phyloP scores from a whole-genome alignment of 1,140 invertebrate species.

The Macrocentrus cingulum region DNA sequence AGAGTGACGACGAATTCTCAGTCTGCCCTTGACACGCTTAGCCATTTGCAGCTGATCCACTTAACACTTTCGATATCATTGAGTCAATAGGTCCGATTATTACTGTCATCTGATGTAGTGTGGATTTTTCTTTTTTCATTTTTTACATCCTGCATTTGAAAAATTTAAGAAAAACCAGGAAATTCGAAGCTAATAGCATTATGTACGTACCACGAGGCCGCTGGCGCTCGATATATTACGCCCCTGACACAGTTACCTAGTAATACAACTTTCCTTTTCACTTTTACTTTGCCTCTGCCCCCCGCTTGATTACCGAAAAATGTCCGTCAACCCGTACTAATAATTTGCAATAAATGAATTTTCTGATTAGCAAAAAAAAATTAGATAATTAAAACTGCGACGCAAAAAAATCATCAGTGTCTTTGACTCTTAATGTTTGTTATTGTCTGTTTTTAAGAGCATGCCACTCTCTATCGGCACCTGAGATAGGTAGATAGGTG shows the following conservation, averaged over 20 bases:
- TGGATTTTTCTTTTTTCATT: background rate
- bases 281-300: slow-evolving; percentile 41
- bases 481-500: no score
- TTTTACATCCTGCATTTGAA: background rate
- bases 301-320: background rate
- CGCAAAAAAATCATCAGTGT: no score
- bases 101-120: background rate
- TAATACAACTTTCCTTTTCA: slow-evolving; percentile 48
- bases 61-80: slow-evolving; percentile 12
- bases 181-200: slow-evolving; percentile 14
- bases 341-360: no score
- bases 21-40: slow-evolving; percentile 31
- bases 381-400: no score
- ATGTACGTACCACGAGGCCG: slow-evolving; percentile 14
- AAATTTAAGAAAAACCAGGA: background rate
- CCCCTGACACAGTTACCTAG: slow-evolving; percentile 47
- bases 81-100: slow-evolving; percentile 13
- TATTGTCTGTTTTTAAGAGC: no score
- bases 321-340: no score
- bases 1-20: slow-evolving; percentile 12
- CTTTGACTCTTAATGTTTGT: no score
- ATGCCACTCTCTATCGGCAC: no score
- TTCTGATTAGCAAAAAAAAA: no score
- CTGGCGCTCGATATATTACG: slow-evolving; percentile 16
- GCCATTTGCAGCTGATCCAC: slow-evolving; percentile 24